phyloP scores from a whole-genome alignment of 2,113 vertebrate species.

The Osmerus mordax region DNA sequence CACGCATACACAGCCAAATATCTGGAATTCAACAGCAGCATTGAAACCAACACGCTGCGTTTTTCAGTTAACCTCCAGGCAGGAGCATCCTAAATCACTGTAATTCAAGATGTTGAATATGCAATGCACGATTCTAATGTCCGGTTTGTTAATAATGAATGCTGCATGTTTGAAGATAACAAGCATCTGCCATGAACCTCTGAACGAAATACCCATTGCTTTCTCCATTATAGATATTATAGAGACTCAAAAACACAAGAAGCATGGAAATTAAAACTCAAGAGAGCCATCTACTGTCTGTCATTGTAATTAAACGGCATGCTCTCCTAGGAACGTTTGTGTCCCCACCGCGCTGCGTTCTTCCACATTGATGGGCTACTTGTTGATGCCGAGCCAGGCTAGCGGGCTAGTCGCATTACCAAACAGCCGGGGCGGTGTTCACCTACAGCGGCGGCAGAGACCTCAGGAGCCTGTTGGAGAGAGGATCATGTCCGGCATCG shows the following conservation, averaged over 20 bases:
- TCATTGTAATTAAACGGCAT: slow-evolving; percentile 77
- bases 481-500: too few relatives aligned
- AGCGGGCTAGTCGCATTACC: neutral
- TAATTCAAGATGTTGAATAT: neutral
- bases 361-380: slow-evolving; percentile 25
- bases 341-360: neutral
- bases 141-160: neutral
- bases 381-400: slow-evolving; percentile 37
- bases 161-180: too few relatives aligned
- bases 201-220: slow-evolving; percentile 17
- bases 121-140: neutral
- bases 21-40: too few relatives aligned
- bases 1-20: neutral
- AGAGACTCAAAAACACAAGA: slow-evolving; percentile 44
- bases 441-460: neutral
- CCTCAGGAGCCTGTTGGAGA: too few relatives aligned
- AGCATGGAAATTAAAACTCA: slow-evolving; percentile 80
- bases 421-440: neutral
- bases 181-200: too few relatives aligned
- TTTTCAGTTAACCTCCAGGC: slow-evolving; percentile 14
- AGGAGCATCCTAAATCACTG: neutral
- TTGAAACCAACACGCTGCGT: neutral
- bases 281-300: slow-evolving; percentile 99
- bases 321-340: slow-evolving; percentile 7
- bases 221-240: slow-evolving; percentile 31